A percentile compares a stretch with the other conserved stretches of the same genome.
phyloP scores from a whole-genome alignment of 2,888 invertebrate species.

The Plebejus anna region DNA sequence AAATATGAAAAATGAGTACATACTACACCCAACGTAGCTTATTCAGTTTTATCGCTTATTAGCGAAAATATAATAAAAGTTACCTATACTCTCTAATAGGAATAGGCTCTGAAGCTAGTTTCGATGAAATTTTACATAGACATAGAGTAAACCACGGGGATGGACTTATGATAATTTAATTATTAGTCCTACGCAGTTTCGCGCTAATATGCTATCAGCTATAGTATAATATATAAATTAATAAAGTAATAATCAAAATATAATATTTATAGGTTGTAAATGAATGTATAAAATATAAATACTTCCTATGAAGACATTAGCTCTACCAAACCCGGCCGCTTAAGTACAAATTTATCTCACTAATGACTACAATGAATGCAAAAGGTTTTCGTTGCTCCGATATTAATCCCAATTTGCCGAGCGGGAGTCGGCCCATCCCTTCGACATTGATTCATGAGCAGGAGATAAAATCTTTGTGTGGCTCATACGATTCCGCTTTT shows the following conservation, averaged over 20 bases:
- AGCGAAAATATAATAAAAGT: too few species aligned
- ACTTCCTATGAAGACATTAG: neutral
- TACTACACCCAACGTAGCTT: too few species aligned
- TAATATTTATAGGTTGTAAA: neutral
- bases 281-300: too few species aligned
- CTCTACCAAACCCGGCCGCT: constrained; percentile 39
- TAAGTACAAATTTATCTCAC: constrained; percentile 57
- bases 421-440: constrained; percentile 36
- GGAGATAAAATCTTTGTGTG: constrained; percentile 31
- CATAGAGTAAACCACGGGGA: too few species aligned
- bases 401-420: constrained; percentile 69
- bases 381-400: constrained; percentile 53
- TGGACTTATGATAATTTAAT: too few species aligned
- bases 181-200: too few species aligned
- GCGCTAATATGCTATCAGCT: too few species aligned
- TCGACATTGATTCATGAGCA: constrained; percentile 62
- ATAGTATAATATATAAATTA: too few species aligned
- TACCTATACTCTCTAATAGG: too few species aligned
- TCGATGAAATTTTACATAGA: too few species aligned
- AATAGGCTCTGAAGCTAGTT: too few species aligned
- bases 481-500: neutral
- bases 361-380: constrained; percentile 62
- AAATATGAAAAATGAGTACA: neutral
- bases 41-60: too few species aligned
- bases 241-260: neutral